Conservation (phyloP, 1,140 invertebrate species). For the Yoshiicerus persimilis region DNA sequence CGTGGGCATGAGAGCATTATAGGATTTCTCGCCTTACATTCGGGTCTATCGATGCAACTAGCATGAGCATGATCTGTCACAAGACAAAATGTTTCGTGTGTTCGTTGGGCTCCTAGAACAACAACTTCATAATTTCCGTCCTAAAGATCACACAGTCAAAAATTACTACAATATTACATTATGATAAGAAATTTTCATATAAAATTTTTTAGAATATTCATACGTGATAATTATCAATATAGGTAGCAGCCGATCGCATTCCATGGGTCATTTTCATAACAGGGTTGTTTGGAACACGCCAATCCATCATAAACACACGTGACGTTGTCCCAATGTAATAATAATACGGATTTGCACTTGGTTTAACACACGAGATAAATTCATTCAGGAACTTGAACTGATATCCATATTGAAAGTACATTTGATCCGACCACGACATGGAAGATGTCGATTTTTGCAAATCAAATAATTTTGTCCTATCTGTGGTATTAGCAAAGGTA, state of each 20-base stretch:
- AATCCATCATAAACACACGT: slow-evolving; percentile 41
- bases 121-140: slow-evolving; percentile 42
- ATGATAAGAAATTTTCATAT: too few species aligned
- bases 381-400: slow-evolving; percentile 3
- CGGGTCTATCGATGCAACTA: slow-evolving; percentile 25
- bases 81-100: slow-evolving; percentile 24
- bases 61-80: slow-evolving; percentile 38
- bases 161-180: neutral
- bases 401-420: neutral
- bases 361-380: slow-evolving; percentile 29
- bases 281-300: slow-evolving; percentile 40
- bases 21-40: slow-evolving; percentile 39
- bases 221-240: slow-evolving; percentile 31
- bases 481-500: neutral
- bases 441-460: neutral
- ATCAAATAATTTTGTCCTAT: slow-evolving; percentile 25
- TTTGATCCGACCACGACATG: slow-evolving; percentile 34
- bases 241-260: slow-evolving; percentile 34
- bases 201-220: neutral
- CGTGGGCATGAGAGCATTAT: slow-evolving; percentile 35
- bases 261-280: slow-evolving; percentile 42
- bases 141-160: slow-evolving; percentile 15
- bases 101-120: slow-evolving; percentile 31
- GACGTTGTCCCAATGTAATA: slow-evolving; percentile 43
- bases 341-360: slow-evolving; percentile 16